These are phyloP conservation scores for Brienomyrus longianalis DNA, from an alignment of 2,113 vertebrate species.

Conservation along the genomic window DNA sequence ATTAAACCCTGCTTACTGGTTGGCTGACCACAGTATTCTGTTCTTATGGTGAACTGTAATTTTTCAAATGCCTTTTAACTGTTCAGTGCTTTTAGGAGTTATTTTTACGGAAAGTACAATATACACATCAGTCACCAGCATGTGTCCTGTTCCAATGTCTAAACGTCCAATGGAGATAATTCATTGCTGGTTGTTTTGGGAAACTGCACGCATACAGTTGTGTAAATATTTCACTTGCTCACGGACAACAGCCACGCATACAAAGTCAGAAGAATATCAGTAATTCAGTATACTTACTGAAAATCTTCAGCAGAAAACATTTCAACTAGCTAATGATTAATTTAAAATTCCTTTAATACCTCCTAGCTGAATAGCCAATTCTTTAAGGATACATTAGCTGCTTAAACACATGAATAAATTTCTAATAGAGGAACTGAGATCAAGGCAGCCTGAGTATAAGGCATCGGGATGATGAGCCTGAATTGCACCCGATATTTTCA, in stretches of 20 bases:
- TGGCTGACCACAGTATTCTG: constrained; percentile 36
- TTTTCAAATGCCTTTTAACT: constrained; percentile 39
- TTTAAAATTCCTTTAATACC: constrained; percentile 71
- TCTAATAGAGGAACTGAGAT: constrained; percentile 42
- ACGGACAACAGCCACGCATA: constrained; percentile 48
- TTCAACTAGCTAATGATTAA: constrained; percentile 70
- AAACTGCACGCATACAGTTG: constrained; percentile 51
- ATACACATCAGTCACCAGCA: constrained; percentile 60
- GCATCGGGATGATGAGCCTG: background rate
- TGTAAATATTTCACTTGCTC: constrained; percentile 41
- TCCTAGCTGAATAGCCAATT: constrained; percentile 73
- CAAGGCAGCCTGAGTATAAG: background rate
- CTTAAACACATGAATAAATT: constrained; percentile 70
- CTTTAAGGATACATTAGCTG: constrained; percentile 69
- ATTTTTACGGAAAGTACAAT: constrained; percentile 41
- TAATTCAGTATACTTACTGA: constrained; percentile 61
- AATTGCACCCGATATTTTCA: background rate
- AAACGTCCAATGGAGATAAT: constrained; percentile 59
- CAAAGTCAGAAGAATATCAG: constrained; percentile 38
- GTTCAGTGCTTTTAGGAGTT: constrained; percentile 41
- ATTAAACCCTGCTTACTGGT: constrained; percentile 34
- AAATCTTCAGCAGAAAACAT: constrained; percentile 62
- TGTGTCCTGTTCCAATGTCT: constrained; percentile 55
- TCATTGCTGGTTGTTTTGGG: constrained; percentile 52
- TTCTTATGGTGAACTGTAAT: constrained; percentile 45